These are phyloP conservation scores for Laterallus jamaicensis DNA, from an alignment of 2,113 vertebrate genomes.

Conservation along the genomic window DNA sequence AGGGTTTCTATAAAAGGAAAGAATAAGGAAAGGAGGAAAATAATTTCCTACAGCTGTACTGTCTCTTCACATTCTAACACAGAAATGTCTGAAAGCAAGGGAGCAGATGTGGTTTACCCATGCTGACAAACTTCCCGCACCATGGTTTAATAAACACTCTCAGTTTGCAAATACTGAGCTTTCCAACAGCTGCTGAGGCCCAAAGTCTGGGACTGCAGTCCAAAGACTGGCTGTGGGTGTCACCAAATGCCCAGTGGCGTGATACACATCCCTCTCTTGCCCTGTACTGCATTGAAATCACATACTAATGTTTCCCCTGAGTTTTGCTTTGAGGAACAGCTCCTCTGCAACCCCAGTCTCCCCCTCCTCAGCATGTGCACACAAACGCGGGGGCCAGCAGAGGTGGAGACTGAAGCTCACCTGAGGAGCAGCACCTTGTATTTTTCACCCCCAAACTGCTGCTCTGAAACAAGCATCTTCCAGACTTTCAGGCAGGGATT, in stretches of 20 bases:
- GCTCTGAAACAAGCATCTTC: not conserved
- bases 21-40: not conserved
- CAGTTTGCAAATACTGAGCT: not conserved
- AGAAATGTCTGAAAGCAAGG: not conserved
- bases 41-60: not conserved
- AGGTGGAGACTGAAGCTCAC: not conserved
- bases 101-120: not conserved
- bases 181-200: not conserved
- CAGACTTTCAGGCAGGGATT: no score
- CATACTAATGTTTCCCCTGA: not conserved
- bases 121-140: not conserved
- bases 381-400: not conserved
- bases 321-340: not conserved
- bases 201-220: not conserved
- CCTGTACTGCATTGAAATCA: not conserved
- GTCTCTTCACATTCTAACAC: not conserved
- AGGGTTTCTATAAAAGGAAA: not conserved
- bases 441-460: not conserved
- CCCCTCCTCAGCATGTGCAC: not conserved
- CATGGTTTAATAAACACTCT: not conserved
- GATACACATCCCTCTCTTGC: not conserved
- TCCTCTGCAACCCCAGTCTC: not conserved
- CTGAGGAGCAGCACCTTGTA: not conserved
- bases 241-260: not conserved
- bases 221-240: not conserved